phyloP scores from a whole-genome alignment of 2,113 vertebrate genomes.

The Dipodomys stephensi region DNA sequence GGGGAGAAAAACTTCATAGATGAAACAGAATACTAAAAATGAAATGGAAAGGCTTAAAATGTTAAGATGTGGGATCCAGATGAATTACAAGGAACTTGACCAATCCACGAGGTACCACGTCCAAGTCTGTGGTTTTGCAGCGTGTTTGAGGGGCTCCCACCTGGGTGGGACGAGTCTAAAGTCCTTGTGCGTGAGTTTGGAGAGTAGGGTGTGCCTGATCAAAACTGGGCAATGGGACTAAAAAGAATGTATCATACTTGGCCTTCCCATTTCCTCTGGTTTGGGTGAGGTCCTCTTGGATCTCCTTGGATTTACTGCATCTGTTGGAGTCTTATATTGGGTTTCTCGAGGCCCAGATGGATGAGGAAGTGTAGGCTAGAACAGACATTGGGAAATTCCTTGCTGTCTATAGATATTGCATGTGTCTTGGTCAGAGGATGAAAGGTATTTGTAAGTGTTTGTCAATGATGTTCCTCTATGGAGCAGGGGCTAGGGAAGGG shows the following conservation, averaged over 20 bases:
- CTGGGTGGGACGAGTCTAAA: not conserved
- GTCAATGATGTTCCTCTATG: not conserved
- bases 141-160: not conserved
- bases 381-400: not conserved
- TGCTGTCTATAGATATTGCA: not conserved
- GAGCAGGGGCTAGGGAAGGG: not conserved
- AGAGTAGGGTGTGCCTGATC: constrained; percentile 27
- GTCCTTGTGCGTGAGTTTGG: not conserved
- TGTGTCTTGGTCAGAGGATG: not conserved
- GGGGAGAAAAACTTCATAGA: not conserved
- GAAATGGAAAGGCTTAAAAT: not conserved
- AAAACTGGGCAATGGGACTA: not conserved
- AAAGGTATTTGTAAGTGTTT: not conserved
- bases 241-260: constrained; percentile 31
- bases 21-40: not conserved
- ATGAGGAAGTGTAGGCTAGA: not conserved
- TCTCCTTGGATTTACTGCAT: not conserved
- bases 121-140: not conserved
- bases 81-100: not conserved
- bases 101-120: not conserved
- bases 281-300: constrained; percentile 29
- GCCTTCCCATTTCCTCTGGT: not conserved
- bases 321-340: not conserved
- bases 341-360: not conserved
- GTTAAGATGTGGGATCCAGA: not conserved